Percentiles rank a stretch among this genome's conserved stretches.
Conservation (phyloP, 2,888 invertebrate genomes). For the Athripsodes cinereus region DNA sequence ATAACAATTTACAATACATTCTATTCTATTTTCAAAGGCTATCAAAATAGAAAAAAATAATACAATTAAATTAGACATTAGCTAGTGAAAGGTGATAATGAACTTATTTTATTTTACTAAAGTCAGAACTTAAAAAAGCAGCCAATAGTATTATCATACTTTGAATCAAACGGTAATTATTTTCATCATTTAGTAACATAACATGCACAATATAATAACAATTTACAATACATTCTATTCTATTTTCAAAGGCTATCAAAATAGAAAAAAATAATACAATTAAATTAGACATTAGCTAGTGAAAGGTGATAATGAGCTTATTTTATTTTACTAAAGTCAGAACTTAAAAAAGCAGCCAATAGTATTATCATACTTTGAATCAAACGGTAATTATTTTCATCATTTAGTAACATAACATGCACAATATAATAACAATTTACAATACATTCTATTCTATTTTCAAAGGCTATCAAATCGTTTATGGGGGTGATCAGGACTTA, state of each 20-base stretch:
- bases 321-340: background rate
- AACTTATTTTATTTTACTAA: background rate
- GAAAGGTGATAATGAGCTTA: background rate
- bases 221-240: too few species aligned
- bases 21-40: too few species aligned
- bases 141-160: constrained; percentile 16
- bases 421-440: background rate
- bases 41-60: too few species aligned
- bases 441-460: too few species aligned
- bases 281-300: too few species aligned
- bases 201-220: too few species aligned
- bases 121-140: constrained; percentile 10
- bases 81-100: too few species aligned
- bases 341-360: constrained; percentile 15
- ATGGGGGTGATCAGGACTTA: background rate
- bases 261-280: too few species aligned
- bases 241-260: too few species aligned
- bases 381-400: constrained; percentile 24
- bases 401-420: too few species aligned
- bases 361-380: constrained; percentile 12
- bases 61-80: too few species aligned
- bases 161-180: constrained; percentile 21
- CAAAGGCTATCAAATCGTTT: background rate
- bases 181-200: constrained; percentile 22
- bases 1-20: too few species aligned